These are phyloP conservation scores for Protodeltote pygarga DNA, from an alignment of 2,888 invertebrate genomes.

Conservation along the genomic window DNA sequence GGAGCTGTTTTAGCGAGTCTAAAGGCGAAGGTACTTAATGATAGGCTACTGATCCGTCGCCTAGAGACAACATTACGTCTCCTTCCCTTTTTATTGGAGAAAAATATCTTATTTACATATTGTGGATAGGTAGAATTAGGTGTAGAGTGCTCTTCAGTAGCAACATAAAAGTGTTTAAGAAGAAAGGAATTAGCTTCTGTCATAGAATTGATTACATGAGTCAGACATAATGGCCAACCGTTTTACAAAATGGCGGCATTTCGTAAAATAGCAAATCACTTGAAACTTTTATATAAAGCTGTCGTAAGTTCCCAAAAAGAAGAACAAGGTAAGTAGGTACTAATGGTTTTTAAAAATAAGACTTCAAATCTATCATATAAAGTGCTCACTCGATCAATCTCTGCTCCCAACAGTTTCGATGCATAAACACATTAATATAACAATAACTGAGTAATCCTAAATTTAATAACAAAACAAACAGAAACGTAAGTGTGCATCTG, in stretches of 20 bases:
- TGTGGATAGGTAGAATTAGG: too few relatives aligned
- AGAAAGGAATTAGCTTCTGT: too few relatives aligned
- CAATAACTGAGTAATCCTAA: conserved; percentile 60
- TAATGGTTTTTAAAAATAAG: conserved; percentile 14
- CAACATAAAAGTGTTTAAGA: too few relatives aligned
- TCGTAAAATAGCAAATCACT: background rate
- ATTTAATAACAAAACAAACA: conserved; percentile 66
- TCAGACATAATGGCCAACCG: background rate
- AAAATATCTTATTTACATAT: too few relatives aligned
- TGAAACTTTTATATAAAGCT: conserved; percentile 20
- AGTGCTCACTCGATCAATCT: conserved; percentile 22
- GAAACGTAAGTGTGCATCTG: conserved; percentile 46
- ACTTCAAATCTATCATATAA: conserved; percentile 21
- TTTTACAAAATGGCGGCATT: background rate
- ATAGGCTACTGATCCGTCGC: too few relatives aligned
- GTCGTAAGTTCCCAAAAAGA: conserved; percentile 15
- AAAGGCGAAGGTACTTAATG: too few relatives aligned
- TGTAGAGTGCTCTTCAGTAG: too few relatives aligned
- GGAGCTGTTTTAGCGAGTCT: too few relatives aligned
- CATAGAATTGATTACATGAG: background rate
- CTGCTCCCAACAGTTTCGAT: conserved; percentile 41
- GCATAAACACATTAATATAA: conserved; percentile 60
- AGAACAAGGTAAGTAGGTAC: conserved; percentile 11
- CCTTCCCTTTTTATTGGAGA: too few relatives aligned
- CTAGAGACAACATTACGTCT: too few relatives aligned